Evolutionary conservation across 2,113 vertebrate species (phyloP).

Genomic region (Hipposideros armiger): DNA sequence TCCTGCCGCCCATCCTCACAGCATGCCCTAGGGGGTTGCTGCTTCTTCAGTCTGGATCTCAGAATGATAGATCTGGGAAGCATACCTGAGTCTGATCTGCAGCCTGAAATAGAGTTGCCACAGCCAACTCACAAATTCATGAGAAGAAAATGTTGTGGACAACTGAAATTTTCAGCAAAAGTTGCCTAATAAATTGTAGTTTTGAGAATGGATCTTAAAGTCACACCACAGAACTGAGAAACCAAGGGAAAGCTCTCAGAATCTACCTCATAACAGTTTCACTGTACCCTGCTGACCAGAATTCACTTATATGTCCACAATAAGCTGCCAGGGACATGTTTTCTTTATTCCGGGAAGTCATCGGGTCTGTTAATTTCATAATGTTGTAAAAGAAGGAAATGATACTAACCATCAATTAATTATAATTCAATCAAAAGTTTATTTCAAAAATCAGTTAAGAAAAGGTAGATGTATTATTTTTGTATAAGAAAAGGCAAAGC

Average conservation of each 20-base stretch:
- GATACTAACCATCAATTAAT: background rate
- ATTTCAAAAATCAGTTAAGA: conserved; percentile 1
- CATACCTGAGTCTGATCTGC: background rate
- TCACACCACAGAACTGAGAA: background rate
- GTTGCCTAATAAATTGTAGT: background rate
- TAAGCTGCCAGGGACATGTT: background rate
- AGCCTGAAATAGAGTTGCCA: conserved; percentile 7
- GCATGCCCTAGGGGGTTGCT: background rate
- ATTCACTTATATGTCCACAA: background rate
- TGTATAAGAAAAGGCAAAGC: background rate
- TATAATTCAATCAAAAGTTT: background rate
- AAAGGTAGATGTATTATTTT: background rate
- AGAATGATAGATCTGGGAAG: background rate
- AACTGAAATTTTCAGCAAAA: background rate
- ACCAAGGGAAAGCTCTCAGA: background rate
- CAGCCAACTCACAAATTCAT: background rate
- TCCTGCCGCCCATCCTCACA: background rate
- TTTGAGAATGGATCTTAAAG: conserved; percentile 53
- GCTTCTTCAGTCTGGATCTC: background rate
- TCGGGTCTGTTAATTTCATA: background rate
- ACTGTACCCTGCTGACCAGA: background rate
- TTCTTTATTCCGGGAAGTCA: background rate
- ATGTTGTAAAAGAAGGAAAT: background rate
- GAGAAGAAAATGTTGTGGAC: background rate
- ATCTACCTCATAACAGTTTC: background rate